Evolutionary conservation across 2,113 vertebrate species (phyloP).

Genomic region (Peromyscus leucopus): DNA sequence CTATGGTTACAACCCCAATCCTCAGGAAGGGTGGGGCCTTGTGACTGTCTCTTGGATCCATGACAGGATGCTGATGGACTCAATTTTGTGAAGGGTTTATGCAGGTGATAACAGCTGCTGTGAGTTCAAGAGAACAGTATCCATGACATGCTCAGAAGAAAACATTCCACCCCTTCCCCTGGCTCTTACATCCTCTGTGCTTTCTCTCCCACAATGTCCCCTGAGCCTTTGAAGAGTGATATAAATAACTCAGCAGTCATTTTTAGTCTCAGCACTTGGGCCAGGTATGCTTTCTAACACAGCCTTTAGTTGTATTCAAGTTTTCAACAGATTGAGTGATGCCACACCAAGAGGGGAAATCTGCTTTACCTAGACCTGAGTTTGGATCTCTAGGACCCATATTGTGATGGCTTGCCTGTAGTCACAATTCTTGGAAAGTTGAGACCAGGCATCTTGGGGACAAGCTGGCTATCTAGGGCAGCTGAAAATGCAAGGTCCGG

Average conservation of each 20-base stretch:
- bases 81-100: background rate
- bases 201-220: background rate
- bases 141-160: background rate
- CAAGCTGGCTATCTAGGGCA: background rate
- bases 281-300: background rate
- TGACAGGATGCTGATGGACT: no score
- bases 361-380: background rate
- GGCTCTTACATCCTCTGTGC: background rate
- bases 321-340: background rate
- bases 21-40: background rate
- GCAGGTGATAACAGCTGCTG: background rate
- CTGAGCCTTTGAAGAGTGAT: background rate
- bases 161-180: background rate
- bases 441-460: background rate
- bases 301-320: background rate
- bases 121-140: background rate
- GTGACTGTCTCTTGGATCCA: background rate
- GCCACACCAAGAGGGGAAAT: background rate
- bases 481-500: background rate
- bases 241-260: background rate
- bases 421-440: background rate
- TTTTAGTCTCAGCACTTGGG: background rate
- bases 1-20: background rate
- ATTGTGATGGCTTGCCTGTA: background rate
- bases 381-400: background rate